Conservation (phyloP, 2,888 invertebrate genomes). For the Acholoe squamosa region DNA sequence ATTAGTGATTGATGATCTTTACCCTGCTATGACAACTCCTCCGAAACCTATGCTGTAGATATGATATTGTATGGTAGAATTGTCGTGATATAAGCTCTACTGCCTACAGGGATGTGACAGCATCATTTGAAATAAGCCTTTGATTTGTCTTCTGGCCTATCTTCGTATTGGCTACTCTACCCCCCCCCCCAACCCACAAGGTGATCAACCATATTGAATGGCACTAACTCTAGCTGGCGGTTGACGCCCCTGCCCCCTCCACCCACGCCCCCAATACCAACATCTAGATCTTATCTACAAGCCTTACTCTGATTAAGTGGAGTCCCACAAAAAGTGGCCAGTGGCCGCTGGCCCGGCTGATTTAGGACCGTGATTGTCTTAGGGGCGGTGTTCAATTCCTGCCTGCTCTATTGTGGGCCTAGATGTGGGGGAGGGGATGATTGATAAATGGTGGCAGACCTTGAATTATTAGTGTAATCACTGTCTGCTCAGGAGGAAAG, state of each 20-base stretch:
- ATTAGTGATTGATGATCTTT: no score
- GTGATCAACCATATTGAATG: constrained; percentile 27
- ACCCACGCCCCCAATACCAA: constrained; percentile 38
- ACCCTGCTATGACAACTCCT: no score
- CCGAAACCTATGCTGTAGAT: no score
- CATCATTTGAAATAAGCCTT: no score
- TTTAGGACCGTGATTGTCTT: constrained; percentile 39
- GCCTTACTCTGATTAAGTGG: constrained; percentile 16
- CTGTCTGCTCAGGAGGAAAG: not conserved
- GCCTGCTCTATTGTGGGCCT: not conserved
- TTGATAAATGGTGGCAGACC: constrained; percentile 32
- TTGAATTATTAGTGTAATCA: constrained; percentile 25
- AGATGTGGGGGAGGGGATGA: not conserved
- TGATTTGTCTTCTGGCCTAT: no score
- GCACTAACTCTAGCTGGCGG: not conserved
- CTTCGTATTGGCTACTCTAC: no score
- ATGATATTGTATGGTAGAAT: no score
- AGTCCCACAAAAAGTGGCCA: constrained; percentile 20
- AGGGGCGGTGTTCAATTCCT: constrained; percentile 46
- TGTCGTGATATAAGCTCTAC: no score
- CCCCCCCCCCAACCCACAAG: no score
- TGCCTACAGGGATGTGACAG: no score
- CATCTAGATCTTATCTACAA: constrained; percentile 43
- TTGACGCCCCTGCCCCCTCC: not conserved
- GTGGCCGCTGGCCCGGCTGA: not conserved